Conservation (phyloP, 1,140 invertebrate genomes). For the Zaprionus kolodkinae region DNA sequence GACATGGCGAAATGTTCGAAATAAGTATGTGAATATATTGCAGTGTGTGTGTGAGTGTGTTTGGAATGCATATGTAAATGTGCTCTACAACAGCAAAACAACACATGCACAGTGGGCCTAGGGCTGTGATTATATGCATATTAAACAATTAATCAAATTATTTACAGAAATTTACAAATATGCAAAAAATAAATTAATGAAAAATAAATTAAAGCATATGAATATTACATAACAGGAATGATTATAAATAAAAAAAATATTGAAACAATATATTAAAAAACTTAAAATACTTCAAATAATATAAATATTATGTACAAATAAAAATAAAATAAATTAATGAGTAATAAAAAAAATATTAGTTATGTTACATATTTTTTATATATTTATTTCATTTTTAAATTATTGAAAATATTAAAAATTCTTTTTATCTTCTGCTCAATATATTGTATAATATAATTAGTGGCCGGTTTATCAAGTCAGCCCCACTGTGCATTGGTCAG, state of each 20-base stretch:
- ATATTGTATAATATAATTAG: background rate
- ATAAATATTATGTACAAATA: no score
- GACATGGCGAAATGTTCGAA: constrained; percentile 77
- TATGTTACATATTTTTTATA: background rate
- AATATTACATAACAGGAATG: no score
- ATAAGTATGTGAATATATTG: constrained; percentile 66
- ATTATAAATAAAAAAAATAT: background rate
- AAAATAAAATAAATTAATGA: background rate
- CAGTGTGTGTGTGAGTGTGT: constrained; percentile 22
- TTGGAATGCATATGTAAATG: constrained; percentile 67
- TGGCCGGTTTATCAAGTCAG: background rate
- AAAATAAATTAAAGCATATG: no score
- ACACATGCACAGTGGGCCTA: constrained; percentile 51
- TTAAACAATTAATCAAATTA: background rate
- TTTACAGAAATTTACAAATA: background rate
- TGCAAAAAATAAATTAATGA: background rate
- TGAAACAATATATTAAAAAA: background rate
- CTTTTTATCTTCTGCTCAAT: no score
- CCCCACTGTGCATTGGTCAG: constrained; percentile 59
- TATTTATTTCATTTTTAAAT: background rate
- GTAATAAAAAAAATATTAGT: background rate
- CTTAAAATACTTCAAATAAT: background rate
- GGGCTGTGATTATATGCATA: background rate
- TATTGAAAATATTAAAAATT: background rate
- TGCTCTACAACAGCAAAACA: constrained; percentile 42